Evolutionary conservation across 2,797 vertebrate genomes (phyloP).

Genomic region (Sibirionetta formosa): DNA sequence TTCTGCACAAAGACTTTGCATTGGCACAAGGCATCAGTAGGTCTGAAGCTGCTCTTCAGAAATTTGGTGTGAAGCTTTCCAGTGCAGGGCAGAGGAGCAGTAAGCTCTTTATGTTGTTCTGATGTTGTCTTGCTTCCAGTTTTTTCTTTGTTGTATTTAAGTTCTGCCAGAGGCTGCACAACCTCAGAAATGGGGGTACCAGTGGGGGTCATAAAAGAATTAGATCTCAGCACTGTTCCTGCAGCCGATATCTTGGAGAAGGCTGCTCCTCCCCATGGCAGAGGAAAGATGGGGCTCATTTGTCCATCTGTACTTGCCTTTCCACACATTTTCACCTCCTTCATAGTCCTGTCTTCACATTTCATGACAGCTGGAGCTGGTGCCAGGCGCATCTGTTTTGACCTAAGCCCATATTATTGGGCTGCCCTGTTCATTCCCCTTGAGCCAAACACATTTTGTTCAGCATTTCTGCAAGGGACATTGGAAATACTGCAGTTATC

Average conservation of each 20-base stretch:
- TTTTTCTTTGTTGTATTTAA: neutral
- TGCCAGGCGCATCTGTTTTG: neutral
- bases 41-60: neutral
- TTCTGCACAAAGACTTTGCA: neutral
- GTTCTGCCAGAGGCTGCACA: neutral
- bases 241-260: neutral
- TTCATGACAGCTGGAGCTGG: neutral
- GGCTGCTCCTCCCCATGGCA: accelerated
- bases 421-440: neutral
- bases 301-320: neutral
- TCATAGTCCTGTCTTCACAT: neutral
- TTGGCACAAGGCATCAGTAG: neutral
- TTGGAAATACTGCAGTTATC: neutral
- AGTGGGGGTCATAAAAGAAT: neutral
- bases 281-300: neutral
- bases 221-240: neutral
- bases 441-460: neutral
- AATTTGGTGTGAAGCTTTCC: neutral
- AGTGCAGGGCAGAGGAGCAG: neutral
- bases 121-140: neutral
- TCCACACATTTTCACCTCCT: neutral
- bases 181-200: neutral
- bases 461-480: neutral
- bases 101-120: neutral
- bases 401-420: neutral